Percentiles rank a stretch among this genome's conserved stretches.
These are phyloP conservation scores for Illadopsis cleaveri DNA, from an alignment of 2,113 vertebrate genomes.

Conservation along the genomic window DNA sequence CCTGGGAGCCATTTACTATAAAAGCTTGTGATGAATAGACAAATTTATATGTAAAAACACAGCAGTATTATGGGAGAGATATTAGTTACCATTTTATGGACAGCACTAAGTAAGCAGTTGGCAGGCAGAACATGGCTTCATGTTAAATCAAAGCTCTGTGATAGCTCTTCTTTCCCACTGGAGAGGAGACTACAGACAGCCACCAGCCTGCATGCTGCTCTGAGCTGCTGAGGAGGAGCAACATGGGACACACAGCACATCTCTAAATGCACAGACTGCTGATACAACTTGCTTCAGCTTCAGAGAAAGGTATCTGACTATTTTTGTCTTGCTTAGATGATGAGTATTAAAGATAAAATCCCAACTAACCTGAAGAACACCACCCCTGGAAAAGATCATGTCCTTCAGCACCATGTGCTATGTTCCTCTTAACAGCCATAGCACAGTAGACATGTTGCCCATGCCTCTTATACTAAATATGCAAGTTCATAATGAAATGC, in stretches of 20 bases:
- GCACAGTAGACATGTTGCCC: not conserved
- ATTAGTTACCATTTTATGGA: not conserved
- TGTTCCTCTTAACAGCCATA: not conserved
- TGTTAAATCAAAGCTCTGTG: not conserved
- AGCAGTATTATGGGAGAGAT: not conserved
- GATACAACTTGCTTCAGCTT: not conserved
- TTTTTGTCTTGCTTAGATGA: not conserved
- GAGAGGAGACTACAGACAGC: not conserved
- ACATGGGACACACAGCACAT: fast-evolving
- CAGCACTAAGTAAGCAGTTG: not conserved
- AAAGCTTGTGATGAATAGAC: not conserved
- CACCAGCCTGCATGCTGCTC: fast-evolving
- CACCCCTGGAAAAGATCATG: not conserved
- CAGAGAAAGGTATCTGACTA: not conserved
- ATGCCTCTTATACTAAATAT: not conserved
- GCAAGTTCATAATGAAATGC: not conserved
- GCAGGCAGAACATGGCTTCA: not conserved
- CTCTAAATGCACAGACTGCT: not conserved
- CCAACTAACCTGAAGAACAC: not conserved
- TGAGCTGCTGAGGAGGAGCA: not conserved
- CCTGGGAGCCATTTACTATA: not conserved
- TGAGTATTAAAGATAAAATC: not conserved
- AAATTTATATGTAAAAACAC: not conserved
- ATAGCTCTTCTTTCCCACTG: not conserved
- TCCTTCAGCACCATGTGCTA: not conserved